Evolutionary conservation across 2,888 invertebrate genomes (phyloP), one percentile per base, ranked within the genome.

Genomic region (Ormyrus rosae): DNA sequence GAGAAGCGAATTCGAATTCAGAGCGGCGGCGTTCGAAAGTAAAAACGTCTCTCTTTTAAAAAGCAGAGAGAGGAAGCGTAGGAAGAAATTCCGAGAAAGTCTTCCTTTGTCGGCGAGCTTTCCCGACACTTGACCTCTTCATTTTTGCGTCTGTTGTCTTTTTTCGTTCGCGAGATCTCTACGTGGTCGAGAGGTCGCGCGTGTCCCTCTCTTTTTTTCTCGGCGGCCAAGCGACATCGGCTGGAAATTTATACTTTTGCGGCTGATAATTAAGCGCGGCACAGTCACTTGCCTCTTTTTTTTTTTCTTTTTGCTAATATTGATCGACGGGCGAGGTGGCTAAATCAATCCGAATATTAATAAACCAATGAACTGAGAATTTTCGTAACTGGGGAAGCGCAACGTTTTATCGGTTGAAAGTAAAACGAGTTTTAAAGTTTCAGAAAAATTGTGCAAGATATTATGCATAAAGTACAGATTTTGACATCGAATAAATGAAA

Each of bases 101-200:
- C 34, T 63, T 63, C 63, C 76, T 64, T 76, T 76, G 63, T 76
- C 63, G 69, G 63, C 63, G 48, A 63, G 63, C 70, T 69, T 69
- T 50, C 55, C 63, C 63, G 69, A 76, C 69, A 76, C 76, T 76
- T 76, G 76, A 69, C 76, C 69, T 63, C 69, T 69, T 63, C 48
- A 55, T 65, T 34, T 74, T 63, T 6, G 45, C 11, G 10, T 67
- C 19, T 67, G 51, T 50, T 6, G 13, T 50, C 13, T 48, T 67
- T 7, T 53, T 51, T 53, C 51, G 34, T 6, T 50, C 50, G 8
- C 67, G 34, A 34, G 34, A 4, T 34, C 34, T 4, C 34, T 4
- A 34, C 34, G 34, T 34, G 34, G 34, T 34, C 34, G 34, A 34
- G 34, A 34, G 34, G 34, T 34, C 34, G 34, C 34, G 34, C 34